Evolutionary conservation across 92 coral and sea anemone genomes (phyloP), one percentile per base, ranked within the genome.

Genomic region (Zoanthus gigantus): DNA sequence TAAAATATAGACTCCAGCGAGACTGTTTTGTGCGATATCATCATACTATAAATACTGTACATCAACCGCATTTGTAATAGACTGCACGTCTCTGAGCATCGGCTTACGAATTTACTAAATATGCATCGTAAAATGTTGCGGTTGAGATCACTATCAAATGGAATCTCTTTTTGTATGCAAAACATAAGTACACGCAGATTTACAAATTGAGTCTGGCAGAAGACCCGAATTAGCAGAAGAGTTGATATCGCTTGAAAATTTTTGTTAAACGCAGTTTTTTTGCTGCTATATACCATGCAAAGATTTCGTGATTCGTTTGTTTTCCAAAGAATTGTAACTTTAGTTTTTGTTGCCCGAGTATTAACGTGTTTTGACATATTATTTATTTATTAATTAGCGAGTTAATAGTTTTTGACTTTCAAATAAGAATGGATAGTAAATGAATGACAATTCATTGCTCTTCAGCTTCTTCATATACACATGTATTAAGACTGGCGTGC

Each of bases 361-460:
- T 65, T 65, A 14, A 68, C 72, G 28, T 80, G 74, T 66, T 80
- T 56, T 80, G 85, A 45, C 85, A 80, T 80, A 42, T 80, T 28
- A 34, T 58, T 80, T 80, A 80, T 66, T 80, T 80, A 80, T 80
- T 80, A 65, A 81, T 81, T 66, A 81, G 74, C 29, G 56, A 81
- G 85, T 81, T 81, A 81, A 81, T 81, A 81, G 74, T 6, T 81
- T 81, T 81, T 81, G 85, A 81, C 73, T 81, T 81, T 81, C 73
- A 45, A 65, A 81, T 61, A 79, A 61, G 72, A 61, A 63, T 30
- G 29, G 34, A 42, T 44, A 63, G 58, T 66, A 73, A 47, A 63
- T 81, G 74, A 45, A 48, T 30, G 82, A 48, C 46, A 23, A 34
- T 77, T 77, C 81, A 34, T 34, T 52, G 65, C 15, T 63, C 4